phyloP scores from a whole-genome alignment of 2,113 vertebrate genomes.

The Acanthisitta chloris region DNA sequence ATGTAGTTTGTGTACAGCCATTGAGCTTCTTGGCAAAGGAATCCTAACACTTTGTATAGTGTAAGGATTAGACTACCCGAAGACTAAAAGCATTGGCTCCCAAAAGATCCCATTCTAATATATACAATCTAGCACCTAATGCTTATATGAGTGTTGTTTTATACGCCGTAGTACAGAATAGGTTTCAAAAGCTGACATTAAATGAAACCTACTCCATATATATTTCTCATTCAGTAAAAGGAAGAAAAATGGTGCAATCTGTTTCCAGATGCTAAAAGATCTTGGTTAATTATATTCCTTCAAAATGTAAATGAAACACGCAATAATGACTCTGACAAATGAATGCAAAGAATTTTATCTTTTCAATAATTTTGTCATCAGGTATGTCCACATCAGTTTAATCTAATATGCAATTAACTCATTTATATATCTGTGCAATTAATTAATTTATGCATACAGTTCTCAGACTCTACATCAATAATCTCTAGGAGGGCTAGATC shows the following conservation, averaged over 20 bases:
- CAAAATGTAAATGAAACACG: constrained; percentile 66
- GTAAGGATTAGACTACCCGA: background rate
- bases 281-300: constrained; percentile 60
- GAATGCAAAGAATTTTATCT: constrained; percentile 59
- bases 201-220: background rate
- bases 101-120: background rate
- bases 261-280: constrained; percentile 51
- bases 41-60: background rate
- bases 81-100: background rate
- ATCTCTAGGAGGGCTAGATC: constrained; percentile 3
- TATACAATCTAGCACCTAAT: background rate
- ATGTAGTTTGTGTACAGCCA: background rate
- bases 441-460: constrained; percentile 65
- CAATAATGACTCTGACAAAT: constrained; percentile 68
- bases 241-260: constrained; percentile 35
- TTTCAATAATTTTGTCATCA: constrained; percentile 67
- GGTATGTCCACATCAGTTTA: constrained; percentile 55
- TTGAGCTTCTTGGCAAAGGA: background rate
- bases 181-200: background rate
- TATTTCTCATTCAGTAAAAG: background rate
- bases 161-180: background rate
- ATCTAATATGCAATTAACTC: constrained; percentile 68
- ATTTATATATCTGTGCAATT: constrained; percentile 61
- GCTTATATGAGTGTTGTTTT: background rate
- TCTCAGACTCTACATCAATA: constrained; percentile 63